These are phyloP conservation scores for Ochotona princeps DNA, from an alignment of 2,113 vertebrate genomes.

Conservation along the genomic window DNA sequence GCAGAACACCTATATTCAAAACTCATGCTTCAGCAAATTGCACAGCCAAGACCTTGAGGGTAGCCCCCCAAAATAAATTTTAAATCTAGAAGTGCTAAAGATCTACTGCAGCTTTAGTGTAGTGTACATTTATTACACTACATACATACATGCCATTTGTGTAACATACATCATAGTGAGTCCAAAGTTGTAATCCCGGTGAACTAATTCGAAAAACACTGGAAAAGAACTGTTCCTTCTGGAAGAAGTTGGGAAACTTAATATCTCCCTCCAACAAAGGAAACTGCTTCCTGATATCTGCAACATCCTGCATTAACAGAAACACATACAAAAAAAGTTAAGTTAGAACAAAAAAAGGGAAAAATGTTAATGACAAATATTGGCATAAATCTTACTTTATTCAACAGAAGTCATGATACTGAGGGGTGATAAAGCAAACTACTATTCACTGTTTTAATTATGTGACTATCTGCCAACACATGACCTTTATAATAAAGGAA, in stretches of 20 bases:
- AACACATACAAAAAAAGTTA: slow-evolving; percentile 9
- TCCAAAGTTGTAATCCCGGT: slow-evolving; percentile 95
- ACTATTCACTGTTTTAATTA: neutral
- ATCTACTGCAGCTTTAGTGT: neutral
- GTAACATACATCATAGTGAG: slow-evolving; percentile 94
- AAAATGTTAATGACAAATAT: slow-evolving; percentile 36
- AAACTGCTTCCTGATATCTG: slow-evolving; percentile 95
- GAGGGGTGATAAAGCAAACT: neutral
- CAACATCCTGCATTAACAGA: slow-evolving; percentile 90
- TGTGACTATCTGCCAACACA: neutral
- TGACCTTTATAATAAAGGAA: neutral
- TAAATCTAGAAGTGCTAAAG: slow-evolving; percentile 16
- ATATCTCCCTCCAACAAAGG: slow-evolving; percentile 93
- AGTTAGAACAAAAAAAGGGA: neutral
- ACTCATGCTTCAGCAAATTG: neutral
- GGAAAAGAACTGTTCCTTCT: slow-evolving; percentile 94
- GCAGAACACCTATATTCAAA: neutral
- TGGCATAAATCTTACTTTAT: slow-evolving; percentile 8
- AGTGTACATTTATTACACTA: no score
- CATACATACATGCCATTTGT: neutral
- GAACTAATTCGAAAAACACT: slow-evolving; percentile 98
- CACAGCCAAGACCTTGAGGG: neutral
- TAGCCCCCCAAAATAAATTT: neutral
- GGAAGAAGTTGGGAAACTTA: slow-evolving; percentile 92
- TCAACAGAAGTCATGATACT: neutral